A percentile compares a stretch with the other conserved stretches of the same genome.
These are phyloP conservation scores for Chironomus riparius DNA, from an alignment of 2,888 invertebrate species.

Conservation along the genomic window DNA sequence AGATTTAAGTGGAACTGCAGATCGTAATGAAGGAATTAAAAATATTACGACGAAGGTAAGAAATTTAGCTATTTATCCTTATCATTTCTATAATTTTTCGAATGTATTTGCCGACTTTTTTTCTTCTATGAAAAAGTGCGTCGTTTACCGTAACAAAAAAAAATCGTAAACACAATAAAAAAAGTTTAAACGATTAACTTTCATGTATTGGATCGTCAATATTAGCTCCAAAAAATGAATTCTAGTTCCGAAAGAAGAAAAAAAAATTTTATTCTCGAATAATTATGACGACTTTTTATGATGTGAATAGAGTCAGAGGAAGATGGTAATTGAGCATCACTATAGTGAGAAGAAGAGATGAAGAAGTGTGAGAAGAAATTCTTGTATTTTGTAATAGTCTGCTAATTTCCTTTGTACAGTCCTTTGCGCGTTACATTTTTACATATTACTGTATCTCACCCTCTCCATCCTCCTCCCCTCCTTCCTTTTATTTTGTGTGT, in stretches of 20 bases:
- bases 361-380: neutral
- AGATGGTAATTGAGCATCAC: too few relatives aligned
- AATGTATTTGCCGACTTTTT: neutral
- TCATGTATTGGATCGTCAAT: too few relatives aligned
- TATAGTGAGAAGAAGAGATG: neutral
- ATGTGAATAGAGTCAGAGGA: too few relatives aligned
- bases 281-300: too few relatives aligned
- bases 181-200: too few relatives aligned
- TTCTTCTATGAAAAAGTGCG: neutral
- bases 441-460: neutral
- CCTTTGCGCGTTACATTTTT: neutral
- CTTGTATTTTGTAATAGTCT: too few relatives aligned
- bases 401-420: neutral
- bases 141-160: neutral
- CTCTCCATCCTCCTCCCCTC: neutral
- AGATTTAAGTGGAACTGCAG: neutral
- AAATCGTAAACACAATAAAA: too few relatives aligned
- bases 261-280: too few relatives aligned
- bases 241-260: too few relatives aligned
- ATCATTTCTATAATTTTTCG: neutral
- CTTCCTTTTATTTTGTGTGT: neutral
- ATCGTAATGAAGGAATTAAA: neutral
- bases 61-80: neutral
- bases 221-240: too few relatives aligned
- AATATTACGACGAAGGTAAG: constrained; percentile 18